These are phyloP conservation scores for Dysidea cf. avara DNA, from an alignment of 37 sponge, comb jelly and placozoan genomes.

Conservation along the genomic window DNA sequence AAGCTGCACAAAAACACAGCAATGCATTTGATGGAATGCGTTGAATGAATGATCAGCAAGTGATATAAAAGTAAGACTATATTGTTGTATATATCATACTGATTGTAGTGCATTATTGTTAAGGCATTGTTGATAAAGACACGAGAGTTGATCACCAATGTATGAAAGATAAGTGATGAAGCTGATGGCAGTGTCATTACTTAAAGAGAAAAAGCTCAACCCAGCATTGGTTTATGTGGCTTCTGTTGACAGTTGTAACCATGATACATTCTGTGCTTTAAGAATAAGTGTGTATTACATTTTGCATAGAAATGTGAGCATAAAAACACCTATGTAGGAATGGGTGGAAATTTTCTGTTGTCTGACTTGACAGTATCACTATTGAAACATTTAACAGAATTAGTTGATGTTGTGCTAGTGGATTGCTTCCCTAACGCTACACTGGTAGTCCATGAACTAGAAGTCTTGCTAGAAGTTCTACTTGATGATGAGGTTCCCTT, in stretches of 20 bases:
- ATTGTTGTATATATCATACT: not conserved
- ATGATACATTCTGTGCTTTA: too few species aligned
- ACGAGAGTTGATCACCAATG: conserved; percentile 76
- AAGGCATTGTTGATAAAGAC: conserved; percentile 88
- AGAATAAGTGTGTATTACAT: too few species aligned
- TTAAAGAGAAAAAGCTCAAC: conserved; percentile 80
- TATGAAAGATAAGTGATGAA: conserved; percentile 58
- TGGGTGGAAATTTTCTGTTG: too few species aligned
- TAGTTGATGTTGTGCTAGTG: too few species aligned
- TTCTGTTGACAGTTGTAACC: conserved; percentile 76
- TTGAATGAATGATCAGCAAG: conserved; percentile 63
- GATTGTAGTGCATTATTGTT: not conserved
- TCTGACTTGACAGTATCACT: too few species aligned
- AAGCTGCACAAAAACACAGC: conserved; percentile 95
- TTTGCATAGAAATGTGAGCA: too few species aligned
- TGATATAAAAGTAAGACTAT: conserved; percentile 79
- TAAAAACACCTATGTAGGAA: too few species aligned
- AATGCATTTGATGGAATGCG: conserved; percentile 70
- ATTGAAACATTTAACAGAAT: too few species aligned
- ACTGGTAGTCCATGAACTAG: too few species aligned
- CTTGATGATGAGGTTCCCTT: too few species aligned
- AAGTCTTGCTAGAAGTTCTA: too few species aligned
- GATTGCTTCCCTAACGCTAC: too few species aligned
- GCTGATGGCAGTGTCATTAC: conserved; percentile 61
- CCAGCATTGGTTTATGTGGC: conserved; percentile 80